These are phyloP conservation scores for Poeciliopsis infans DNA, from an alignment of 2,797 vertebrate species.

Conservation along the genomic window DNA sequence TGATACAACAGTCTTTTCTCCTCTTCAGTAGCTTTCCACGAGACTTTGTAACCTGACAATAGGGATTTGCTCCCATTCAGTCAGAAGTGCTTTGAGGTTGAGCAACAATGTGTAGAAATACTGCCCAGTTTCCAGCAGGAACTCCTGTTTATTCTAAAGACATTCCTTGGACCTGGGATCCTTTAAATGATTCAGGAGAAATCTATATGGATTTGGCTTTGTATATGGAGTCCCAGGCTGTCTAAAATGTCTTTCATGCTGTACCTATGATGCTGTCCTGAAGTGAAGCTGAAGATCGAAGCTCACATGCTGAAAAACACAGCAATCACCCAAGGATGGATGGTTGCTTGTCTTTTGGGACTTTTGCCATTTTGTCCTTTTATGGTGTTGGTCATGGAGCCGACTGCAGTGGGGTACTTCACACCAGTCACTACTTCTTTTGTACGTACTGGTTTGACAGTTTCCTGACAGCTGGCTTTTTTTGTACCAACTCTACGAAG, in stretches of 20 bases:
- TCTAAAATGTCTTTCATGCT: neutral
- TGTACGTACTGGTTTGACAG: neutral
- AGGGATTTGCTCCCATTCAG: slow-evolving; percentile 47
- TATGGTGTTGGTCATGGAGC: neutral
- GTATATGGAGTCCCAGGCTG: neutral
- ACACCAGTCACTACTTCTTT: neutral
- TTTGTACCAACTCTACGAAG: neutral
- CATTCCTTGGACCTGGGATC: slow-evolving; percentile 9
- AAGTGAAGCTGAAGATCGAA: neutral
- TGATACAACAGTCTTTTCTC: slow-evolving; percentile 12
- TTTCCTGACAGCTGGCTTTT: neutral
- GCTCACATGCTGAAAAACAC: neutral
- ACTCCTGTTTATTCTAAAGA: slow-evolving; percentile 14
- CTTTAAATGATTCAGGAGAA: neutral
- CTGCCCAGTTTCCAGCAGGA: slow-evolving; percentile 10
- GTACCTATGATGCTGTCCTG: neutral
- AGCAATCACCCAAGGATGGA: neutral
- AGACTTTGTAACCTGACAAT: slow-evolving; percentile 25
- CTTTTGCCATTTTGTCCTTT: neutral
- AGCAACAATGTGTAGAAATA: slow-evolving; percentile 31
- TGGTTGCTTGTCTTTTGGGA: neutral
- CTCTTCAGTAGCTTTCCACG: slow-evolving; percentile 14
- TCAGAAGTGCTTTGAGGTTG: slow-evolving; percentile 37
- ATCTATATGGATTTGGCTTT: neutral
- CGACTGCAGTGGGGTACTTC: neutral